Base-by-base conservation (phyloP, 1,140 invertebrate species). In the Gonatopus flavifemur region DNA sequence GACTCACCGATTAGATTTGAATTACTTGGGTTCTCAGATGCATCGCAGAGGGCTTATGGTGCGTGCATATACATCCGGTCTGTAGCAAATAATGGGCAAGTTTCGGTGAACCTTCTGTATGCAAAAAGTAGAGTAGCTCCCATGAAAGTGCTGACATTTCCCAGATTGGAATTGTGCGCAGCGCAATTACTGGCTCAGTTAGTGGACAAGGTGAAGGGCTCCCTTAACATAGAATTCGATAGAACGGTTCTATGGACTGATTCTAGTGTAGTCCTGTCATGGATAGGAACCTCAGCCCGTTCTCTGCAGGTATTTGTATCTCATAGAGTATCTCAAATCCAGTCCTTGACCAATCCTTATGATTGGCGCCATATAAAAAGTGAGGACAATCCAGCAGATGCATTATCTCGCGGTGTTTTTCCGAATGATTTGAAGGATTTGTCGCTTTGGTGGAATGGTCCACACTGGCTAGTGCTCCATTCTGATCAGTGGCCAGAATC, bases 261-360 rank as follows among this genome's bases (percentile, higher is more conserved):
- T 49, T 67, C 60, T 3, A 62, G 43, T 0, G 57, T 66, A 0
- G 50, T 53, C 2, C 30, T 66, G 8, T 38, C 42, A 20, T 67
- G 62, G 66, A 24, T 70, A 6, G 49, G 54, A 8, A 20, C 45
- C 0, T 32, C 41, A 13, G 53, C 64, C 1, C 33, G 49, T 12
- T 30, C 38, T 0, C 56, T 71, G 36, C 72, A 78, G 43, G 62
- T 62, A 0, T 80, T 70, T 55, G 69, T 79, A 0, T 66, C 66
- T 0, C 77, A 77, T 49, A 42, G 73, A 19, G 61, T 78, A 0
- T 32, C 62, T 15, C 49, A 67, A 47, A 79, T 79, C 30, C 64
- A 70, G 30, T 22, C 53, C 13, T 10, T 46, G 1, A 56, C 64
- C 3, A 24, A 49, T 20, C 16, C 19, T 5, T 9, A 19, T 10